A percentile compares a stretch with the other conserved stretches of the same genome.
Conservation (phyloP, 1,140 invertebrate genomes). For the Vanessa atalanta region DNA sequence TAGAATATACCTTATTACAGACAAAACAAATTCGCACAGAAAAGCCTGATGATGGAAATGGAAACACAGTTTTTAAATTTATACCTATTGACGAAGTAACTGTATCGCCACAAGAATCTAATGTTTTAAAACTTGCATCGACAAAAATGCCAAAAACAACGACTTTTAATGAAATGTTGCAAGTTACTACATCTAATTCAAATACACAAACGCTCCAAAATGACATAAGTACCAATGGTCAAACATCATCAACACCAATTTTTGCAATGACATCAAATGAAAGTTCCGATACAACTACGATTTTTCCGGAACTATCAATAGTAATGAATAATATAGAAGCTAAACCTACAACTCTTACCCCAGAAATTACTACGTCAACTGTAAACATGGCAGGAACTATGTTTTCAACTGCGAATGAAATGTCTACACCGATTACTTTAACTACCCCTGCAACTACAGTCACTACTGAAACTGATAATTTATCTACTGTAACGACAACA, state of each 20-base stretch:
- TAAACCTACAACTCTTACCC: conserved; percentile 11
- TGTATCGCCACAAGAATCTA: conserved; percentile 62
- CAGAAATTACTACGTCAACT: conserved; percentile 29
- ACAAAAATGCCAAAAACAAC: conserved; percentile 56
- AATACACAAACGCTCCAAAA: conserved; percentile 57
- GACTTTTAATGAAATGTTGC: conserved; percentile 41
- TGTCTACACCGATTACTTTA: conserved; percentile 22
- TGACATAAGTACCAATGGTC: conserved; percentile 45
- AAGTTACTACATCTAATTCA: conserved; percentile 53
- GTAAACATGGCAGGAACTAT: conserved; percentile 31
- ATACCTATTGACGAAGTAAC: conserved; percentile 78
- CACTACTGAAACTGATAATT: conserved; percentile 27
- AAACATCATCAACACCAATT: conserved; percentile 47
- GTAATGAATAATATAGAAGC: conserved; percentile 22
- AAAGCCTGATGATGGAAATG: conserved; percentile 67
- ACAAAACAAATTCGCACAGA: conserved; percentile 79
- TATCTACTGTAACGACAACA: conserved; percentile 38
- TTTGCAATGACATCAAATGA: conserved; percentile 31
- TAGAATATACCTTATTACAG: conserved; percentile 58
- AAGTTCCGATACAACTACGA: conserved; percentile 14
- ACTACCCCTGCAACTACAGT: conserved; percentile 40
- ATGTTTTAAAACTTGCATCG: conserved; percentile 73
- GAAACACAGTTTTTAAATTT: conserved; percentile 74
- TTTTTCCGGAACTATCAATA: conserved; percentile 2
- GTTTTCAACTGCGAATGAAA: conserved; percentile 29